Percentiles rank a stretch among this genome's conserved stretches.
These are phyloP conservation scores for Salpingus planirostris DNA, from an alignment of 2,888 invertebrate species.

Conservation along the genomic window DNA sequence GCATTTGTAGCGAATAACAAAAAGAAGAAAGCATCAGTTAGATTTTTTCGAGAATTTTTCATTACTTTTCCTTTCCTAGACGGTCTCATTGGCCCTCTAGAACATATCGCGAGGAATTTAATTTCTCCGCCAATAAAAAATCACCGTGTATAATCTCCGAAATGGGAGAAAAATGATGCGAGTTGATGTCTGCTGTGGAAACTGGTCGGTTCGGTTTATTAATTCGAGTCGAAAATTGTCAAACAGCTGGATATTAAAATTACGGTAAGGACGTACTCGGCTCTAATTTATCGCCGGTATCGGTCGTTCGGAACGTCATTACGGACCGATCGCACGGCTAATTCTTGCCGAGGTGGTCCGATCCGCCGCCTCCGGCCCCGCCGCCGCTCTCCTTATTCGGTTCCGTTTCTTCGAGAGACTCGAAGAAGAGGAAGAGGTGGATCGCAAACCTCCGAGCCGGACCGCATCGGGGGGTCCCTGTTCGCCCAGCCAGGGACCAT, in stretches of 20 bases:
- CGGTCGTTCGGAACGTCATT: conserved; percentile 18
- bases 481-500: conserved; percentile 38
- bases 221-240: conserved; percentile 2
- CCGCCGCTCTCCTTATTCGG: conserved; percentile 6
- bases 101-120: no score
- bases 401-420: neutral
- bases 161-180: no score
- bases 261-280: conserved; percentile 15
- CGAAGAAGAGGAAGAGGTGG: conserved; percentile 4
- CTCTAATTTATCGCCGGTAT: conserved; percentile 20
- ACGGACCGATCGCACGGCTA: conserved; percentile 21
- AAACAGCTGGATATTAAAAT: conserved; percentile 21
- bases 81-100: no score
- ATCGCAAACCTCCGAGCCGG: no score
- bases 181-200: no score
- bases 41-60: no score
- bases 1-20: no score
- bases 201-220: conserved; percentile 1
- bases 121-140: no score
- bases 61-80: no score
- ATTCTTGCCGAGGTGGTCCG: conserved; percentile 21
- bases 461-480: conserved; percentile 33
- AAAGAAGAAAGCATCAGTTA: no score
- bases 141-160: no score
- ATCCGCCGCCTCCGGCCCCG: conserved; percentile 10